Evolutionary conservation across 1,140 invertebrate species (phyloP).

Genomic region (Armadillidium nasatum): DNA sequence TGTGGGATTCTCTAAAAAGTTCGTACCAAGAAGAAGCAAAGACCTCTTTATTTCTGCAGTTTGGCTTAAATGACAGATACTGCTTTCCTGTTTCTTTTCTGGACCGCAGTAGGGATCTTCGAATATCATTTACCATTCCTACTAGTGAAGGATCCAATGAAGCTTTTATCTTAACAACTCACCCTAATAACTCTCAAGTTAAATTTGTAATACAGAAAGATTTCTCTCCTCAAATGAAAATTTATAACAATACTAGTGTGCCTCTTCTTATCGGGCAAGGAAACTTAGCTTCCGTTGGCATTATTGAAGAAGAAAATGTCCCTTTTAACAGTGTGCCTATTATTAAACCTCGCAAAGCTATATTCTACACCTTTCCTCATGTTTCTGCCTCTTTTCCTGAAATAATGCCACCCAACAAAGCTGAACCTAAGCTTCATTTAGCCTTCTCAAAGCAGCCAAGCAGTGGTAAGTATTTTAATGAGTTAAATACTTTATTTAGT

Average conservation of each 20-base stretch:
- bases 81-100: slow-evolving; percentile 45
- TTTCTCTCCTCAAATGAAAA: slow-evolving; percentile 56
- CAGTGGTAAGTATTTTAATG: slow-evolving; percentile 25
- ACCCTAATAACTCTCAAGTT: slow-evolving; percentile 52
- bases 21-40: slow-evolving; percentile 21
- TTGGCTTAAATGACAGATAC: slow-evolving; percentile 27
- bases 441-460: slow-evolving; percentile 32
- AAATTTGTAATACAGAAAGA: slow-evolving; percentile 59
- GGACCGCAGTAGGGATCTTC: slow-evolving; percentile 25
- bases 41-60: slow-evolving; percentile 34
- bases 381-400: slow-evolving; percentile 44
- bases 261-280: slow-evolving; percentile 39
- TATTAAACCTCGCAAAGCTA: slow-evolving; percentile 45
- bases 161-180: slow-evolving; percentile 45
- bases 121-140: slow-evolving; percentile 39
- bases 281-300: slow-evolving; percentile 29
- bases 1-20: slow-evolving; percentile 35
- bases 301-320: slow-evolving; percentile 50
- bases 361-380: slow-evolving; percentile 50
- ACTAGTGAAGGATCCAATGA: slow-evolving; percentile 24
- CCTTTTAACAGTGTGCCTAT: slow-evolving; percentile 47
- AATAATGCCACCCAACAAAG: slow-evolving; percentile 27
- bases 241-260: slow-evolving; percentile 53
- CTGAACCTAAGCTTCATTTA: slow-evolving; percentile 44
- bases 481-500: too few relatives aligned